phyloP scores from a whole-genome alignment of 2,113 vertebrate species.

The Atrichornis clamosus region DNA sequence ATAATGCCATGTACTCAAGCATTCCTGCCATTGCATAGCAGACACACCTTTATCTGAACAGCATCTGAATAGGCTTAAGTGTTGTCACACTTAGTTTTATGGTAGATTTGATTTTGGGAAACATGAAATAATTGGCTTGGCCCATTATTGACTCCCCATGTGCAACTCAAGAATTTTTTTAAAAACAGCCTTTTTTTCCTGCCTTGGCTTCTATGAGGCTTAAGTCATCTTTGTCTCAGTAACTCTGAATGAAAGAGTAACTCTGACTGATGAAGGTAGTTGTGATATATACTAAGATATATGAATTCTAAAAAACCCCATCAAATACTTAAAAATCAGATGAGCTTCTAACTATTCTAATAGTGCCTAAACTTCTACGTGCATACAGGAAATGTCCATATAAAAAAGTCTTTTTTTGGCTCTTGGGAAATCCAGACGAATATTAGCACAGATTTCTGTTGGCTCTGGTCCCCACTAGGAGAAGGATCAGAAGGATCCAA shows the following conservation, averaged over 20 bases:
- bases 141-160: background rate
- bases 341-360: background rate
- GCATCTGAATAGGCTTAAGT: background rate
- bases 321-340: background rate
- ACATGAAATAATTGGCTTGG: background rate
- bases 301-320: background rate
- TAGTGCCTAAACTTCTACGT: background rate
- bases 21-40: background rate
- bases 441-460: background rate
- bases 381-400: background rate
- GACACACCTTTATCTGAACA: background rate
- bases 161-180: background rate
- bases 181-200: too few species aligned
- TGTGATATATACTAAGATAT: background rate
- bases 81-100: background rate
- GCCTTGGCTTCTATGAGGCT: background rate
- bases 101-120: background rate
- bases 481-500: background rate
- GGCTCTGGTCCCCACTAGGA: background rate
- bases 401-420: background rate
- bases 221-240: background rate
- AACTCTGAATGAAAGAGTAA: background rate
- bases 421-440: background rate
- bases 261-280: background rate
- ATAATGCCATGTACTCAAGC: background rate